A percentile compares a stretch with the other conserved stretches of the same genome.
These are phyloP conservation scores for Harpagus bidentatus DNA, from an alignment of 2,113 vertebrate genomes.

Conservation along the genomic window DNA sequence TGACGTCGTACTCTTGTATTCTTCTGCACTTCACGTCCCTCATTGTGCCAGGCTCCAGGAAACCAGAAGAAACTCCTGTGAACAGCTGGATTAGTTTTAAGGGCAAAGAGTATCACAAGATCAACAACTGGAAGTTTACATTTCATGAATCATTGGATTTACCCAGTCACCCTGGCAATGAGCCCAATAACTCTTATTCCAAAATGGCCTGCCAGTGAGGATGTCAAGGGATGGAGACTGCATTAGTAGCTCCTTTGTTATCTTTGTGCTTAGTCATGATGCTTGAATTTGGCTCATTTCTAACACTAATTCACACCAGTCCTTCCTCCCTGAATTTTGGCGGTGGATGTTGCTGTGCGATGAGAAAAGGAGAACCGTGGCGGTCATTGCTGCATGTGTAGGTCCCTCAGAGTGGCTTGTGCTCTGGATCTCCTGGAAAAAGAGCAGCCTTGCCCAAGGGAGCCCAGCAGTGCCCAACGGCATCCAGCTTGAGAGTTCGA, in stretches of 20 bases:
- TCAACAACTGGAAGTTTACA: constrained; percentile 53
- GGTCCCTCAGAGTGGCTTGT: neutral
- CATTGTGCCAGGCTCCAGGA: neutral
- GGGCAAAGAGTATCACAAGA: constrained; percentile 43
- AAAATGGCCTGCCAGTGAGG: constrained; percentile 22
- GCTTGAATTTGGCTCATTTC: neutral
- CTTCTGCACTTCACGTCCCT: neutral
- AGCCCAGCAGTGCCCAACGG: neutral
- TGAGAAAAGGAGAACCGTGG: neutral
- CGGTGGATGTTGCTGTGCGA: neutral
- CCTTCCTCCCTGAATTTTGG: neutral
- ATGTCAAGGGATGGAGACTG: neutral
- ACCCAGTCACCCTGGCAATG: constrained; percentile 4
- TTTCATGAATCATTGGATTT: constrained; percentile 42
- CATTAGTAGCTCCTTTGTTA: neutral
- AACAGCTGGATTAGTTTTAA: constrained; percentile 36
- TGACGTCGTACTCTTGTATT: neutral
- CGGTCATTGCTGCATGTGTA: neutral
- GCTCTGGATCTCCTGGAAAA: neutral
- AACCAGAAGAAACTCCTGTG: constrained; percentile 5
- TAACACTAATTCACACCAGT: neutral
- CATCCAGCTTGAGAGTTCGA: neutral
- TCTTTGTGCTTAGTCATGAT: neutral
- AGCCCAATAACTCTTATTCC: constrained; percentile 15
- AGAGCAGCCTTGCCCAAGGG: neutral